phyloP scores from a whole-genome alignment of 92 coral and sea anemone species.

The Palythoa grandiflora region DNA sequence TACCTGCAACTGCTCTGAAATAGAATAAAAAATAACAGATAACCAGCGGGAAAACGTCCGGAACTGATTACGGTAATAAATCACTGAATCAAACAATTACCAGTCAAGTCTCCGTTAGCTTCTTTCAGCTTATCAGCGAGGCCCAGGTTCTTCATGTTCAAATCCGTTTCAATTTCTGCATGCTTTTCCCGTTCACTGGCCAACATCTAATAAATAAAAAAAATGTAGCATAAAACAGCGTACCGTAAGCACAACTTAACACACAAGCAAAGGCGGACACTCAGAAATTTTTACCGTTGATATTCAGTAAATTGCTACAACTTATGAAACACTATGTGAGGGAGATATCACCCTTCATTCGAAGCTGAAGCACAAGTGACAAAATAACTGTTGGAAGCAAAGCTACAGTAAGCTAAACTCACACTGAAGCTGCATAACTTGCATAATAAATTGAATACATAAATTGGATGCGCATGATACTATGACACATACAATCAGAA shows the following conservation, averaged over 20 bases:
- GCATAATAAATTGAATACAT: too few species aligned
- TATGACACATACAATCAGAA: too few species aligned
- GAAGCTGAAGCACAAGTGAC: too few species aligned
- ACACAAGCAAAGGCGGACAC: background rate
- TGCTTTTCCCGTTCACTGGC: constrained; percentile 87
- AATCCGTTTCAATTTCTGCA: constrained; percentile 89
- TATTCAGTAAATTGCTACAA: too few species aligned
- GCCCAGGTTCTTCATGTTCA: constrained; percentile 89
- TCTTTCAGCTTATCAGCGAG: constrained; percentile 93
- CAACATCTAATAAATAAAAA: constrained; percentile 62
- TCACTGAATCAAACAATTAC: constrained; percentile 33
- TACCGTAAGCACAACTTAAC: background rate
- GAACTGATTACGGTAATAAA: background rate
- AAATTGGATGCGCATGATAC: too few species aligned
- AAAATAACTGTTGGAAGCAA: too few species aligned
- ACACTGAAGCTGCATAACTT: too few species aligned
- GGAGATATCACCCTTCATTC: too few species aligned
- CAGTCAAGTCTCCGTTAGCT: constrained; percentile 81
- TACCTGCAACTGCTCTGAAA: background rate
- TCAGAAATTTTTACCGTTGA: too few species aligned
- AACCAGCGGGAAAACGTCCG: too few species aligned
- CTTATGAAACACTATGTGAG: too few species aligned
- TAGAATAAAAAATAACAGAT: background rate
- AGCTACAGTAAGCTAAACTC: too few species aligned
- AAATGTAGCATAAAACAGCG: background rate